A percentile compares a stretch with the other conserved stretches of the same genome.
Evolutionary conservation across 2,113 vertebrate species (phyloP).

Genomic region (Melanotaenia duboulayi): DNA sequence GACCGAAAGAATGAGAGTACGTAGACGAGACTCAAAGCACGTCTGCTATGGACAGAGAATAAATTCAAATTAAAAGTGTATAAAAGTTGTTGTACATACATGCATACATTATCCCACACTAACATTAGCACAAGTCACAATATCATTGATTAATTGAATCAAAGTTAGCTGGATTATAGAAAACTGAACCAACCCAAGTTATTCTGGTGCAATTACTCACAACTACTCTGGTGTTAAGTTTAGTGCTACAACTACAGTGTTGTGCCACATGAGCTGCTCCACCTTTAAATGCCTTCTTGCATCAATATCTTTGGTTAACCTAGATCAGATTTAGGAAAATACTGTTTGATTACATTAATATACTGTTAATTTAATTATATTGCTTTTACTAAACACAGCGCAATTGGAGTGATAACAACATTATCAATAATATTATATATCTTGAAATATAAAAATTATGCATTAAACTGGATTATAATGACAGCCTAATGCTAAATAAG

Average conservation of each 20-base stretch:
- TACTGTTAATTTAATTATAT: no score
- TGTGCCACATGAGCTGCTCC: background rate
- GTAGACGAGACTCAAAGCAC: conserved; percentile 31
- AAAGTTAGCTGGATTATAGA: background rate
- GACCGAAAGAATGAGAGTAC: background rate
- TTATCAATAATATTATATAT: no score
- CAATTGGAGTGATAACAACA: no score
- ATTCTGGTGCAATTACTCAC: background rate
- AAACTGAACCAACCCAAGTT: background rate
- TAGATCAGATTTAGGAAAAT: no score
- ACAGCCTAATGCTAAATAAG: no score
- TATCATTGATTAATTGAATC: background rate
- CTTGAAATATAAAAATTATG: no score
- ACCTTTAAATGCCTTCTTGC: no score
- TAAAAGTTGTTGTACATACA: background rate
- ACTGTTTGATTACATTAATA: no score
- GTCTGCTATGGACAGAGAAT: conserved; percentile 27
- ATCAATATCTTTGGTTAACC: no score
- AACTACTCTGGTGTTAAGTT: background rate
- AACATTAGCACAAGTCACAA: background rate
- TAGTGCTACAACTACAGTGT: background rate
- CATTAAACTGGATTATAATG: no score
- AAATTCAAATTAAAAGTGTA: rapidly evolving
- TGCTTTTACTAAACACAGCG: no score
- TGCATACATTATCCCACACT: background rate